phyloP scores from a whole-genome alignment of 1,140 invertebrate genomes.

The Aphelinus certus region DNA sequence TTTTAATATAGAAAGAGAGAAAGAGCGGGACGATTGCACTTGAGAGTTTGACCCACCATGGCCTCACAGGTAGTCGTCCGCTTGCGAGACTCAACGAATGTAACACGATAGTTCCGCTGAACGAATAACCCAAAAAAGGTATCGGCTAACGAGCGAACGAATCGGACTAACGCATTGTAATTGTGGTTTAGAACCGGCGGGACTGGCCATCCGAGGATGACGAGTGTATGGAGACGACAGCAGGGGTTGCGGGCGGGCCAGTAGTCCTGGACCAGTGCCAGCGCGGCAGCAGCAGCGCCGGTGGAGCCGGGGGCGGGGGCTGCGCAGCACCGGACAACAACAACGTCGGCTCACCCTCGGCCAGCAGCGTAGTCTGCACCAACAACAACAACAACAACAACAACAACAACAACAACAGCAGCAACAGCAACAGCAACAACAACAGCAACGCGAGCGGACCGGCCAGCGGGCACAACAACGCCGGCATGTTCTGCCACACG shows the following conservation, averaged over 20 bases:
- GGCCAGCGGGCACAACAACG: background rate
- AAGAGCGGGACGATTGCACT: too few relatives aligned
- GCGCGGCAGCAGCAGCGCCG: constrained; percentile 53
- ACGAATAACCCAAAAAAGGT: too few relatives aligned
- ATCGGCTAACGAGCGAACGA: too few relatives aligned
- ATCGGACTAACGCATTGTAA: too few relatives aligned
- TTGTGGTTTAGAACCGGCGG: constrained; percentile 56
- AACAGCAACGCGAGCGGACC: constrained; percentile 42
- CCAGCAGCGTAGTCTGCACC: constrained; percentile 10
- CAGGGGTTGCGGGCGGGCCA: constrained; percentile 40
- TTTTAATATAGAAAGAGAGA: too few relatives aligned
- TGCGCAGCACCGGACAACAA: constrained; percentile 10
- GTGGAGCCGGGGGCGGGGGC: constrained; percentile 19
- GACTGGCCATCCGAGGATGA: constrained; percentile 65
- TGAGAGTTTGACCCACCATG: too few relatives aligned
- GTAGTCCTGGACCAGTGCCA: constrained; percentile 64
- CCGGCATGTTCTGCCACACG: constrained; percentile 66
- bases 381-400: constrained; percentile 22
- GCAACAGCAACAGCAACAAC: constrained; percentile 43
- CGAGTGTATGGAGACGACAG: constrained; percentile 60
- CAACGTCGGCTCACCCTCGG: constrained; percentile 2
- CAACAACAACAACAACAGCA: constrained; percentile 4
- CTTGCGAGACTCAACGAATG: too few relatives aligned
- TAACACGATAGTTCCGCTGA: too few relatives aligned
- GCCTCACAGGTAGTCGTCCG: too few relatives aligned